Evolutionary conservation across 1,140 invertebrate species (phyloP), one percentile per base, ranked within the genome.

Genomic region (Armadillidium nasatum): DNA sequence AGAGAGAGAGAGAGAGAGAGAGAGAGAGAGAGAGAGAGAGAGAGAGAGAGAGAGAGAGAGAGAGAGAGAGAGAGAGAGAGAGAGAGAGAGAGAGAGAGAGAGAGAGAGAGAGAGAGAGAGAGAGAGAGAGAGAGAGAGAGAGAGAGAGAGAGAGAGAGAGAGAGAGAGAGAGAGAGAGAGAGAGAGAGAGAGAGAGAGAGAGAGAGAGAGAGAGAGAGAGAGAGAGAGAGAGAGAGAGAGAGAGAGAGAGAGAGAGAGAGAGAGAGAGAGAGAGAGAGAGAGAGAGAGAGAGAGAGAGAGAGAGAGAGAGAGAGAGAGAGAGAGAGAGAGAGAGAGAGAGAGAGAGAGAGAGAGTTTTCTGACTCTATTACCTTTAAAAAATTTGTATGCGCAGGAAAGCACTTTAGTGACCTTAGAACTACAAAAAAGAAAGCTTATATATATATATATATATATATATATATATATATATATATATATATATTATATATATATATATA

Each of bases 401-500:
- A 19, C 50, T 60, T 60, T 60, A 60, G 50, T 60, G 11, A 60
- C 50, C 50, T 60, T 60, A 60, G 1, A 60, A 60, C 50, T 60
- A 60, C 11, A 60, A 15, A 60, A 19, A 19, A 60, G 19, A 60
- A 3, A 15, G 1, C 1, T 60, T 60, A 19, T 13, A 19, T 60
- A 15, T 15, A 19, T 60, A 19, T 60, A 15, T 60, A 13, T 60
- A 19, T 60, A 60, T 19, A 60, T 15, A 60, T 60, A 60, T 60
- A 60, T 60, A 15, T 60, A 15, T 60, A 60, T 19, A 33, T 60
- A 15, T 60, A 15, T 60, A 19, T 13, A 19, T 60, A 15, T 15
- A 19, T 60, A 19, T 60, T 4, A 15, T 60, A 13, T 60, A 19
- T 60, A 60, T 19, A 60, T 15, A 60, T 60, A 60, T 60, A 7